These are phyloP conservation scores for Lydus trimaculatus DNA, from an alignment of 2,888 invertebrate species.

Conservation along the genomic window DNA sequence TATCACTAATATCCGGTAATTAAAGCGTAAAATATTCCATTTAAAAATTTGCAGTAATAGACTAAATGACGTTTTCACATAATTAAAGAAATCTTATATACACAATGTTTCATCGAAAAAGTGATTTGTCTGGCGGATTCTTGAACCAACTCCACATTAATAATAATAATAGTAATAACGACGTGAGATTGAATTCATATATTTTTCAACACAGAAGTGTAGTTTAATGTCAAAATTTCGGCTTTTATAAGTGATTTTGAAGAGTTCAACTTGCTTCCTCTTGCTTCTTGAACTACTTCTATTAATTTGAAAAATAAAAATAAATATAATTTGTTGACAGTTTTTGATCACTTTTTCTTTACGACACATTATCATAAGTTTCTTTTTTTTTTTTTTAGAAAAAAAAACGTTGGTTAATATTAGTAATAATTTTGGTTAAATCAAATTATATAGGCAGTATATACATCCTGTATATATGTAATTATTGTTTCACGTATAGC, in stretches of 20 bases:
- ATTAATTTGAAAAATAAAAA: not conserved
- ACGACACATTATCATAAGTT: too few relatives aligned
- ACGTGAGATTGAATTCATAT: too few relatives aligned
- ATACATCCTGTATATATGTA: not conserved
- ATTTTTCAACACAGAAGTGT: too few relatives aligned
- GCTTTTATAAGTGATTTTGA: not conserved
- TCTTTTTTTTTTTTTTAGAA: too few relatives aligned
- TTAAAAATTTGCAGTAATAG: not conserved
- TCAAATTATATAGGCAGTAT: not conserved
- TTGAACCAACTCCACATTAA: too few relatives aligned
- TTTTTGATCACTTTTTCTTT: not conserved
- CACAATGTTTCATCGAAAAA: not conserved
- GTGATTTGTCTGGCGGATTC: too few relatives aligned
- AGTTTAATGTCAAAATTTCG: not conserved
- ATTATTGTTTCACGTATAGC: not conserved
- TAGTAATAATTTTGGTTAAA: conserved; percentile 1
- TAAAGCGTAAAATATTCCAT: conserved; percentile 2
- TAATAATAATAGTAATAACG: too few relatives aligned
- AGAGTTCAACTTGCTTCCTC: not conserved
- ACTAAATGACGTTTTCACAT: too few relatives aligned
- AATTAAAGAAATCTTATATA: not conserved
- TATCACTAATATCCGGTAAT: conserved; percentile 13
- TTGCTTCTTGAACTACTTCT: not conserved
- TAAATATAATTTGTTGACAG: not conserved
- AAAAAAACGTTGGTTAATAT: conserved; percentile 4